Evolutionary conservation across 2,888 invertebrate species (phyloP), one percentile per base, ranked within the genome.

Genomic region (Aricia artaxerxes): DNA sequence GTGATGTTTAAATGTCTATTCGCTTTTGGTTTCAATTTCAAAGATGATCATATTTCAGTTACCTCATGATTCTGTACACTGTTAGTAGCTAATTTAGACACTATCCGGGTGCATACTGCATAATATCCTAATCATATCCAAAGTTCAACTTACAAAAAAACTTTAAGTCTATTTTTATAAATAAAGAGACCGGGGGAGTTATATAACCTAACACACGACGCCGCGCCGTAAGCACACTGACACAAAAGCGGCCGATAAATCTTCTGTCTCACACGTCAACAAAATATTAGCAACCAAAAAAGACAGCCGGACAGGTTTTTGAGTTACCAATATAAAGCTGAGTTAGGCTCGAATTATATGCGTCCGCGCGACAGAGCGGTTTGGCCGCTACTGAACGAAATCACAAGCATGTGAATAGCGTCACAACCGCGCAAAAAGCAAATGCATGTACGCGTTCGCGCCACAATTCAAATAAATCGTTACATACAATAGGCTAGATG

Each of bases 91-190:
- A 64, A 31, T 64, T 31, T 24, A 64, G 4, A 64, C 31, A 64
- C 64, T 64, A 64, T 31, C 31, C 24, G 64, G 31, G 64, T 64
- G 64, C 64, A 64, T 61, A 24, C 24, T 24, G 24, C 24, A 24
- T 24, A 24, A 24, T 24, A 64, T 64, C 31, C 64, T 64, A 64
- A 64, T 64, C 64, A 31, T 64, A 64, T 64, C 64, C 64, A 64
- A 61, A 64, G 64, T 64, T 64, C 64, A 64, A 64, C 31, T 64
- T 64, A 64, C 64, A 64, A 64, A 64, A 64, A 61, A 61, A 61
- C 5, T 6, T 64, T 64, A 64, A 31, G 64, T 64, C 64, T 64
- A 64, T 64, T 64, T 61, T 64, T 64, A 64, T 64, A 64, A 64
- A 64, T 64, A 64, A 64, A 64, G 64, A 64, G 64, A 64, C 61